These are phyloP conservation scores for Scolopax bukidnonensis DNA, from an alignment of 2,797 vertebrate genomes.

Conservation along the genomic window DNA sequence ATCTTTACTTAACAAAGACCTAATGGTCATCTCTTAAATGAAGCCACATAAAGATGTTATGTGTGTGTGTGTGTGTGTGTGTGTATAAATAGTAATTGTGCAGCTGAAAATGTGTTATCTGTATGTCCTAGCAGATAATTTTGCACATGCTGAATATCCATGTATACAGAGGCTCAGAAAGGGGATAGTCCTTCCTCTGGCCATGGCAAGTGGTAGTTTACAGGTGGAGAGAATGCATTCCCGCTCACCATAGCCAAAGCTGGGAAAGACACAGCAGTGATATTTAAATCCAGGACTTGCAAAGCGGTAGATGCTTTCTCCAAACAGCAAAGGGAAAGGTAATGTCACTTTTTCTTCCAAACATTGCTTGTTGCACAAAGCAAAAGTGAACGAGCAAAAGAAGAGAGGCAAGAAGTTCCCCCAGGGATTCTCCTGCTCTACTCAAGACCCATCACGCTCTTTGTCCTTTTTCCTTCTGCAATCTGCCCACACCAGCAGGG, in stretches of 20 bases:
- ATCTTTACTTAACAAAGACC: not conserved
- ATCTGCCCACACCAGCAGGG: not conserved
- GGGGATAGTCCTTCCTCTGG: not conserved
- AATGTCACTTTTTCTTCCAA: not conserved
- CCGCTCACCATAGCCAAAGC: not conserved
- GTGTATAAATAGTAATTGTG: too few relatives aligned
- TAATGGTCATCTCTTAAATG: slow-evolving; percentile 11
- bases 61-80: fast-evolving
- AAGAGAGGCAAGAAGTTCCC: not conserved
- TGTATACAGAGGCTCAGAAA: not conserved
- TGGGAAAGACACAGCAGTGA: not conserved
- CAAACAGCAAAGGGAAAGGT: not conserved
- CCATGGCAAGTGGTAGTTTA: not conserved
- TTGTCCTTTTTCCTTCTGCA: not conserved
- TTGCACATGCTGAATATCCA: not conserved
- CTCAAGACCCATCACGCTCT: not conserved
- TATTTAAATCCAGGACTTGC: not conserved
- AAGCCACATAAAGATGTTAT: not conserved
- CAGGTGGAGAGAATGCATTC: not conserved
- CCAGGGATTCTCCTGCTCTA: not conserved
- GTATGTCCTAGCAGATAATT: not conserved
- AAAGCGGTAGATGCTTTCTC: not conserved
- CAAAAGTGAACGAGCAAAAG: not conserved
- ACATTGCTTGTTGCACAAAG: not conserved
- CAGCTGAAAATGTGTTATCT: not conserved